Evolutionary conservation across 2,797 vertebrate genomes (phyloP).

Genomic region (Alauda arvensis): DNA sequence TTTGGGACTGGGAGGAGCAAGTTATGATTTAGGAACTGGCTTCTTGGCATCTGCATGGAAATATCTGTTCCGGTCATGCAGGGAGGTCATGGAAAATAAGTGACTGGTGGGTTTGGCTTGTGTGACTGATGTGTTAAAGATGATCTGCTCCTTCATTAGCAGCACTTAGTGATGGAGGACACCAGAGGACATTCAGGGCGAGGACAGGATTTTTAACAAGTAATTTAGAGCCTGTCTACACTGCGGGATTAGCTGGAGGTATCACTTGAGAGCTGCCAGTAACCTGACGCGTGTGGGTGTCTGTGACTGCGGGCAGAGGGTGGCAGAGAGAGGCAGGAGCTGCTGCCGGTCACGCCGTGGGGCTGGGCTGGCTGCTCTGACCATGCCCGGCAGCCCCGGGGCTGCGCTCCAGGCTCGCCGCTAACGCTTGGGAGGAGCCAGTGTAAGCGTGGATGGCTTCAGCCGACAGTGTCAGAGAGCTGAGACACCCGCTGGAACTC

Average conservation of each 20-base stretch:
- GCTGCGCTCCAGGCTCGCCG: background rate
- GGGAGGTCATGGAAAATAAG: background rate
- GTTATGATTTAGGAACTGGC: background rate
- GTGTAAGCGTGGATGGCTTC: background rate
- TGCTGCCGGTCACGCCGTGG: background rate
- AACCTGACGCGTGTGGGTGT: background rate
- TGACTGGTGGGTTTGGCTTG: conserved; percentile 25
- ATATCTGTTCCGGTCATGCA: background rate
- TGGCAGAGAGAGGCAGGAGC: background rate
- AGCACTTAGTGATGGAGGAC: conserved; percentile 15
- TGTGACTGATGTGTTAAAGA: conserved; percentile 40
- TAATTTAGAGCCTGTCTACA: conserved; percentile 25
- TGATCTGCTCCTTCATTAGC: conserved; percentile 32
- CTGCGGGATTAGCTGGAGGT: background rate
- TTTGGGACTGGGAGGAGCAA: background rate
- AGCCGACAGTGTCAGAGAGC: background rate
- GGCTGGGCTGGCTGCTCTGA: background rate
- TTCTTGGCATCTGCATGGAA: conserved; percentile 40
- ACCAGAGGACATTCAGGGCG: background rate
- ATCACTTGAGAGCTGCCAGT: background rate
- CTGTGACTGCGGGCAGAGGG: background rate
- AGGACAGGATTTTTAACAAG: conserved; percentile 27
- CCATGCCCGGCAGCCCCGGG: background rate
- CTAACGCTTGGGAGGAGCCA: background rate
- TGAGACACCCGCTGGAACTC: background rate